These are phyloP conservation scores for Pseudorhiza aurosa DNA, from an alignment of 30 jellyfish, hydroid and myxozoan genomes.

Conservation along the genomic window DNA sequence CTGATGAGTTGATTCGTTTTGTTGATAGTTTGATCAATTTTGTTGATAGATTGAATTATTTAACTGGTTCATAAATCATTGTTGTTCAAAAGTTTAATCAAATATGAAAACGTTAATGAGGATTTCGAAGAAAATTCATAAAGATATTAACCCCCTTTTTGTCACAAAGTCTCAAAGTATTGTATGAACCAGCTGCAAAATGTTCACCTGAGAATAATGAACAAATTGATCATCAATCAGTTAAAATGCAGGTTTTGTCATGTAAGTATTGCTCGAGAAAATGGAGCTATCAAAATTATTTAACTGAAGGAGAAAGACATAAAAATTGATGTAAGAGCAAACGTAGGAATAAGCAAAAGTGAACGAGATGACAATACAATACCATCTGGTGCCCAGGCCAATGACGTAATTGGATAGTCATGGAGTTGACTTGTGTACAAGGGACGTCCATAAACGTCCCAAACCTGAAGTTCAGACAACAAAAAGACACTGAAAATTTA, in stretches of 20 bases:
- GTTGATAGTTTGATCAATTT: too few relatives aligned
- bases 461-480: conserved; percentile 59
- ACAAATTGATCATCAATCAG: not conserved
- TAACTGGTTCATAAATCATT: too few relatives aligned
- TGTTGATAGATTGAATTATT: too few relatives aligned
- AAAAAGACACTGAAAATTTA: not conserved
- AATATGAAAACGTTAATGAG: too few relatives aligned
- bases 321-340: not conserved
- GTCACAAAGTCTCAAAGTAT: conserved; percentile 91
- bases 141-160: conserved; percentile 86
- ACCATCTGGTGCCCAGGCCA: conserved; percentile 98
- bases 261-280: not conserved
- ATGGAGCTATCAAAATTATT: not conserved
- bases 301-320: not conserved
- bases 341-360: conserved; percentile 6
- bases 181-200: conserved; percentile 94
- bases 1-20: too few relatives aligned
- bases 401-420: conserved; percentile 94
- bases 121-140: not conserved
- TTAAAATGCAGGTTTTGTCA: not conserved
- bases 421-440: conserved; percentile 78
- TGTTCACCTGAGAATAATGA: conserved; percentile 64
- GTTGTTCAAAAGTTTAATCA: too few relatives aligned
- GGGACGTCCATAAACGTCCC: conserved; percentile 93
- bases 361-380: conserved; percentile 37